Evolutionary conservation across 2,888 invertebrate genomes (phyloP), one percentile per base, ranked within the genome.

Genomic region (Ephialtes manifestator): DNA sequence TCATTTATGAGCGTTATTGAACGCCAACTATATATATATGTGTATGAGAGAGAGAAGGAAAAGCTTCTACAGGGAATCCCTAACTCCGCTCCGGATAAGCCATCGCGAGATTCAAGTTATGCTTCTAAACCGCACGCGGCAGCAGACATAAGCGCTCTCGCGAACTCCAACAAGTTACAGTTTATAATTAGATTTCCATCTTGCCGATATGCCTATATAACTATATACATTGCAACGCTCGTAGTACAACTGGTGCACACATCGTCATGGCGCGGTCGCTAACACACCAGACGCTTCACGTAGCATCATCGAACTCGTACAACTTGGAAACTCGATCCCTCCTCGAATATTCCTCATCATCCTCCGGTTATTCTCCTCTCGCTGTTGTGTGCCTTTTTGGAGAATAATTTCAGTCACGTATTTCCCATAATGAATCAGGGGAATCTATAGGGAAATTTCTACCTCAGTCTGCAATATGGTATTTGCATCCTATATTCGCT

Each of bases 131-230:
- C 51, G 28, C 63, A 18, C 20, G 18, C n/a, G 15, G 31, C 20
- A 67, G 39, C 43, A 80, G 72, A 46, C 31, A 67, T 35, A 74
- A 80, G 72, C 20, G 65, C 20, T 80, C 80, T 67, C 58, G 55
- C 67, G 18, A 74, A 39, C 55, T 80, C 46, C 72, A 67, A 67
- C 72, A 80, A 80, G 80, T 80, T 74, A 80, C 72, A 67, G 43
- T 80, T 80, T 55, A 80, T 80, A 80, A 80, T 80, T 80, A 67
- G 72, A 80, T 80, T 80, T 80, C 53, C 46, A 80, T 80, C 80
- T 67, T 20, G 31, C 55, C 31, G 48, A 70, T 55, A 51, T 39
- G 39, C 39, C 39, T 51, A 51, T 15, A n/a, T 18, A 51, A n/a
- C 51, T 51, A 51, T 51, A 51, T 51, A 51, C 7, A 51, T 4